Conservation (phyloP, 2,888 invertebrate species). For the Biston betularia region DNA sequence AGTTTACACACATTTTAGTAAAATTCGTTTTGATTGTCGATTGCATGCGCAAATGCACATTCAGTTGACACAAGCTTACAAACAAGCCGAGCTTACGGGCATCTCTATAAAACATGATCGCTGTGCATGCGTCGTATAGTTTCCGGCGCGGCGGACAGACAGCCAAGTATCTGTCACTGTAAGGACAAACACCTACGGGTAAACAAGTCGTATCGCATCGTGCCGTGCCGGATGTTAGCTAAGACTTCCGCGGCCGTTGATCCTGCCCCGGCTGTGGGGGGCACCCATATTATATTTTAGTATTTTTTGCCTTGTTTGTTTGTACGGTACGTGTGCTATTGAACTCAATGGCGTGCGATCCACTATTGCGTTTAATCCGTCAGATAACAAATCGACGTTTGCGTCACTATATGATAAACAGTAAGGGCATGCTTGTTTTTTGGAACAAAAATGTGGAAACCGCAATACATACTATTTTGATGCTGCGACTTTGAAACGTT, state of each 20-base stretch:
- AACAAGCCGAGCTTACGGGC: no score
- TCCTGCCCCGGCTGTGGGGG: slow-evolving; percentile 59
- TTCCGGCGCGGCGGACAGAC: slow-evolving; percentile 25
- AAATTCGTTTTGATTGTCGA: no score
- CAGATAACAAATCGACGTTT: slow-evolving; percentile 65
- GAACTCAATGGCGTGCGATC: slow-evolving; percentile 56
- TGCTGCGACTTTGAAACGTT: not conserved
- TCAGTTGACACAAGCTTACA: no score
- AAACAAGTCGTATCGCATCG: slow-evolving; percentile 49
- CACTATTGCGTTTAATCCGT: slow-evolving; percentile 57
- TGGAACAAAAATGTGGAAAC: not conserved
- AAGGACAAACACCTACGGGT: slow-evolving; percentile 43
- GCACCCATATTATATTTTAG: slow-evolving; percentile 52
- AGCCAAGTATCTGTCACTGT: slow-evolving; percentile 31
- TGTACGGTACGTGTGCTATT: slow-evolving; percentile 63
- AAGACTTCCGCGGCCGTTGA: slow-evolving; percentile 72
- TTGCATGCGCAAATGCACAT: no score
- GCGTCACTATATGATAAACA: slow-evolving; percentile 29
- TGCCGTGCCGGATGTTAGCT: slow-evolving; percentile 64
- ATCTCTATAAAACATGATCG: no score
- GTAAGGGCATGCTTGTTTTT: slow-evolving; percentile 23
- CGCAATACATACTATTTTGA: not conserved
- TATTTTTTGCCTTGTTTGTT: slow-evolving; percentile 59
- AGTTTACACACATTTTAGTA: no score
- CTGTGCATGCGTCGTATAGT: not conserved